phyloP scores from a whole-genome alignment of 2,113 vertebrate genomes.

The Salvelinus sp. region DNA sequence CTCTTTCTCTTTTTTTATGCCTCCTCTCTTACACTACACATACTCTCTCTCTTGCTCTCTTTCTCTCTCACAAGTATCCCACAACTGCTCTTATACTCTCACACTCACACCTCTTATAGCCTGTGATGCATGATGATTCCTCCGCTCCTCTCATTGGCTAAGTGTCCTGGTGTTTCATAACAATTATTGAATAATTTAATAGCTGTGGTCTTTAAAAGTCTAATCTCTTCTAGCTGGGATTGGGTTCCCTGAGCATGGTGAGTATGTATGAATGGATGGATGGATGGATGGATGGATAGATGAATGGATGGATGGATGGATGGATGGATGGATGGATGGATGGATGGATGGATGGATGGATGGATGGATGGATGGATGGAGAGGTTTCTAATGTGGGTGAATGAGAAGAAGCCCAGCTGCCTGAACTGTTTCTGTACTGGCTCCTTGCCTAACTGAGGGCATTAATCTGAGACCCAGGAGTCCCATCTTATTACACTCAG shows the following conservation, averaged over 20 bases:
- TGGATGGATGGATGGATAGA: too few relatives aligned
- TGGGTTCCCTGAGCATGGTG: too few relatives aligned
- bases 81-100: not conserved
- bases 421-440: conserved; percentile 21
- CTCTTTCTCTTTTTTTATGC: not conserved
- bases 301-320: too few relatives aligned
- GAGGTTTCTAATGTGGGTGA: conserved; percentile 14
- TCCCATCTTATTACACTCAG: conserved; percentile 47
- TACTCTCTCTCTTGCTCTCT: not conserved
- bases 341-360: too few relatives aligned
- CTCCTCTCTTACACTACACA: not conserved
- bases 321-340: not conserved
- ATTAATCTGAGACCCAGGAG: conserved; percentile 37
- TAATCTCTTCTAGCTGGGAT: too few relatives aligned
- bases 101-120: not conserved
- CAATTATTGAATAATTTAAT: conserved; percentile 47
- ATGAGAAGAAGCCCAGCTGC: not conserved
- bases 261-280: too few relatives aligned
- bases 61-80: conserved; percentile 2
- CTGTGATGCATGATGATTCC: not conserved
- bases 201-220: too few relatives aligned
- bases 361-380: not conserved
- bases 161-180: conserved; percentile 48
- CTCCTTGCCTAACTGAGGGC: conserved; percentile 31
- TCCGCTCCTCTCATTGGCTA: conserved; percentile 40